A percentile compares a stretch with the other conserved stretches of the same genome.
Conservation (phyloP, 2,888 invertebrate species). For the Hyalella azteca region DNA sequence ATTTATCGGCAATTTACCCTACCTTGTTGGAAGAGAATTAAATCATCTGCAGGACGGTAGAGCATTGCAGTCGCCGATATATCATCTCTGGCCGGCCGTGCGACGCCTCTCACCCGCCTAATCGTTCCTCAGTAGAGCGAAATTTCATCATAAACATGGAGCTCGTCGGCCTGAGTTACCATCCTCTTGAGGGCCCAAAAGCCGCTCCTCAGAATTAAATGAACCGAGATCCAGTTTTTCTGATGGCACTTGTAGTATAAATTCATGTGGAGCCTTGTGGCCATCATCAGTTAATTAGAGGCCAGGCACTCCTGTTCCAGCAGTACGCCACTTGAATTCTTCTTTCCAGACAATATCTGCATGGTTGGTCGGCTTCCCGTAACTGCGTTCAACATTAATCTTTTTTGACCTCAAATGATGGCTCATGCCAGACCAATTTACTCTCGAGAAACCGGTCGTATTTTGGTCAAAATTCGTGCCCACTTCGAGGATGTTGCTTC, state of each 20-base stretch:
- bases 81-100: too few species aligned
- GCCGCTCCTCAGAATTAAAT: not conserved
- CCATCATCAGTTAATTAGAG: constrained; percentile 32
- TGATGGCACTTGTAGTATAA: constrained; percentile 8
- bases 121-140: too few species aligned
- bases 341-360: constrained; percentile 9
- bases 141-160: not conserved
- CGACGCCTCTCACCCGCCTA: too few species aligned
- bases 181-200: not conserved
- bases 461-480: constrained; percentile 19
- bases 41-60: too few species aligned
- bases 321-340: not conserved
- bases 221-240: not conserved
- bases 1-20: too few species aligned
- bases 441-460: not conserved
- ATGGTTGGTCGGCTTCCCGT: not conserved
- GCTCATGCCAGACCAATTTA: not conserved
- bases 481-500: not conserved
- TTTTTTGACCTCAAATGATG: constrained; percentile 26
- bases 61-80: too few species aligned
- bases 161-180: too few species aligned
- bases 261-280: not conserved
- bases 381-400: constrained; percentile 32
- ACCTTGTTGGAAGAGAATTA: too few species aligned
- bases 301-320: not conserved